A percentile compares a stretch with the other conserved stretches of the same genome.
Evolutionary conservation across 2,797 vertebrate genomes (phyloP).

Genomic region (Chelidonichthys spinosus): DNA sequence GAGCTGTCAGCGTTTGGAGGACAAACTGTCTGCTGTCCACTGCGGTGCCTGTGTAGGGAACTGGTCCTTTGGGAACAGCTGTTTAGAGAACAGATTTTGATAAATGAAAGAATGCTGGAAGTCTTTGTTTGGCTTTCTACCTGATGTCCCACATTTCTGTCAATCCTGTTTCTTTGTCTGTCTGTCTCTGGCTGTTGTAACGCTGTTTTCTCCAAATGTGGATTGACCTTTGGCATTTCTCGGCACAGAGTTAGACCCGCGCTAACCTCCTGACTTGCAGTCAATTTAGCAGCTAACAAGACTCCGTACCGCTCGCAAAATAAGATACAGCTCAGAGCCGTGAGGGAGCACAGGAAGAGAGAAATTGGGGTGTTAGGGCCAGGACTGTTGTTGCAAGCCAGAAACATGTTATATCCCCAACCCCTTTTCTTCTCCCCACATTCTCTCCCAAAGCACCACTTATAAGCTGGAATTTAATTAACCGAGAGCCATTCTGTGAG

Average conservation of each 20-base stretch:
- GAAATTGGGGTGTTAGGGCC: slow-evolving; percentile 51
- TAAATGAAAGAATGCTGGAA: slow-evolving; percentile 49
- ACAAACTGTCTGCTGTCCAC: slow-evolving; percentile 71
- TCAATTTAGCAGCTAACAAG: slow-evolving; percentile 75
- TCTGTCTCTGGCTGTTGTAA: slow-evolving; percentile 13
- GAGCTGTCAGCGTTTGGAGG: slow-evolving; percentile 70
- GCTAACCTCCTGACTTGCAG: slow-evolving; percentile 72
- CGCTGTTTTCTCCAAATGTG: slow-evolving; percentile 5
- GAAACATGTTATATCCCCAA: slow-evolving; percentile 64
- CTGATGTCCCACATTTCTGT: slow-evolving; percentile 40
- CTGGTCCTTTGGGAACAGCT: slow-evolving; percentile 61
- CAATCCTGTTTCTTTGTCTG: neutral
- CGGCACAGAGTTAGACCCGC: slow-evolving; percentile 33
- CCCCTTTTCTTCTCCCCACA: slow-evolving; percentile 43
- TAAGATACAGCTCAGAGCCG: slow-evolving; percentile 51
- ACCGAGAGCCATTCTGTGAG: slow-evolving; percentile 65
- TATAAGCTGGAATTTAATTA: slow-evolving; percentile 82
- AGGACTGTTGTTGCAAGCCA: slow-evolving; percentile 55
- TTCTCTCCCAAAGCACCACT: slow-evolving; percentile 78
- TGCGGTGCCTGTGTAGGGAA: slow-evolving; percentile 49
- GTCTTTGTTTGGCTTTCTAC: slow-evolving; percentile 39
- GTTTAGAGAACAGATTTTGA: slow-evolving; percentile 66
- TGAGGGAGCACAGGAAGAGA: slow-evolving; percentile 31
- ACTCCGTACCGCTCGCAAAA: slow-evolving; percentile 51
- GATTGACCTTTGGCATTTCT: slow-evolving; percentile 41